Evolutionary conservation across 2,888 invertebrate genomes (phyloP).

Genomic region (Nasonovia ribisnigri): DNA sequence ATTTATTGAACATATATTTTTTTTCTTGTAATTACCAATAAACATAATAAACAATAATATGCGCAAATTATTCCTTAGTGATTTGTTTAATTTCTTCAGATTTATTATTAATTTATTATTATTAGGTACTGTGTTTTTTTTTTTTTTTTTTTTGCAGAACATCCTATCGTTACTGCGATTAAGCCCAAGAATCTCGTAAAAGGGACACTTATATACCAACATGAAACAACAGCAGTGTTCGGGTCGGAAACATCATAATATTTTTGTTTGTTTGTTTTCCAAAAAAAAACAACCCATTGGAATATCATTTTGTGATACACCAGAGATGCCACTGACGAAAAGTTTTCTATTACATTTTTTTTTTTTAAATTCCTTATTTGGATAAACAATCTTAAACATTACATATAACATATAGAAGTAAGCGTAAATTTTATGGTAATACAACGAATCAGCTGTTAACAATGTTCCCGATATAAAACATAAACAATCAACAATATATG

Average conservation of each 20-base stretch:
- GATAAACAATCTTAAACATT: conserved; percentile 25
- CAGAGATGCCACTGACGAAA: neutral
- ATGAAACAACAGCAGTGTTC: neutral
- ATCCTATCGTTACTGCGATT: neutral
- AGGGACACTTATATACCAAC: neutral
- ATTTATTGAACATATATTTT: neutral
- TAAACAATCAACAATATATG: conserved; percentile 31
- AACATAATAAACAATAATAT: neutral
- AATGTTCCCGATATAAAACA: conserved; percentile 44
- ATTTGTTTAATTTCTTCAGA: neutral
- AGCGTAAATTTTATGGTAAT: conserved; percentile 50
- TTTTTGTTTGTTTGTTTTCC: neutral
- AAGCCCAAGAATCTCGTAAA: neutral
- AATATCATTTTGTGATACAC: neutral
- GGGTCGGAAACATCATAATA: neutral
- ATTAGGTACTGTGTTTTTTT: neutral
- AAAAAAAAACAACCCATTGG: neutral
- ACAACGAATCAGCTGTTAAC: conserved; percentile 34
- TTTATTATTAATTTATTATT: neutral
- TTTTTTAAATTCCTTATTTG: neutral
- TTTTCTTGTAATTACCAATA: neutral
- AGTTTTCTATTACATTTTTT: neutral
- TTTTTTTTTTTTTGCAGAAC: neutral
- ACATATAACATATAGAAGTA: conserved; percentile 30
- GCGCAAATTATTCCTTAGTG: neutral